A percentile compares a stretch with the other conserved stretches of the same genome.
phyloP scores from a whole-genome alignment of 53 echinoderm and acorn worm species.

The Holothuria leucospilota region DNA sequence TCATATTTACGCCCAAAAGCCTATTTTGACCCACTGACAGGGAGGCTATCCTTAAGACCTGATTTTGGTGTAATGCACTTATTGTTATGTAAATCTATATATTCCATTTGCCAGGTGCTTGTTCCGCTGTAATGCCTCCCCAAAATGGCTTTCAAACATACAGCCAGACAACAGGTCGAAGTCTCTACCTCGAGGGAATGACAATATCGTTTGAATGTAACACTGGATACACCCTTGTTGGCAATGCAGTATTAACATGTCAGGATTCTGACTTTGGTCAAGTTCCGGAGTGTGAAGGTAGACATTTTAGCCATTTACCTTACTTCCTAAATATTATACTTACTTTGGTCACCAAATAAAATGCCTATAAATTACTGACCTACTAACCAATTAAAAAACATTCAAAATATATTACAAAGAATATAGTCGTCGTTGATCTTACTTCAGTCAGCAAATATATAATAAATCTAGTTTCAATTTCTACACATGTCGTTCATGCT shows the following conservation, averaged over 20 bases:
- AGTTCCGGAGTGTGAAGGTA: not conserved
- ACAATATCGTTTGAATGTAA: not conserved
- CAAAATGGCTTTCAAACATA: not conserved
- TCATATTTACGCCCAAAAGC: no score
- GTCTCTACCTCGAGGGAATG: not conserved
- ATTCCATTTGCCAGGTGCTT: not conserved
- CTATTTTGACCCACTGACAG: no score
- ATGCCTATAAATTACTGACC: not conserved
- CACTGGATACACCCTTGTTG: not conserved
- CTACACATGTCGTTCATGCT: no score
- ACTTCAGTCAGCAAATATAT: no score
- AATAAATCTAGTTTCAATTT: no score
- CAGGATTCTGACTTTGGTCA: not conserved
- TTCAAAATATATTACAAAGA: no score
- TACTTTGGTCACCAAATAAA: not conserved
- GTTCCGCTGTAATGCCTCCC: conserved; percentile 4
- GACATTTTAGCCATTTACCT: not conserved
- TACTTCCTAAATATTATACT: no score
- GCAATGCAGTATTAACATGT: conserved; percentile 2
- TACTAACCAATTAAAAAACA: no score
- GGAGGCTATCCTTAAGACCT: no score
- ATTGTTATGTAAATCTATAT: no score
- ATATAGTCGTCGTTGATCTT: no score
- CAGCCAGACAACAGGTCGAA: not conserved
- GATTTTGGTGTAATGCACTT: no score